Evolutionary conservation across 2,113 vertebrate genomes (phyloP).

Genomic region (Hippoglossus stenolepis): DNA sequence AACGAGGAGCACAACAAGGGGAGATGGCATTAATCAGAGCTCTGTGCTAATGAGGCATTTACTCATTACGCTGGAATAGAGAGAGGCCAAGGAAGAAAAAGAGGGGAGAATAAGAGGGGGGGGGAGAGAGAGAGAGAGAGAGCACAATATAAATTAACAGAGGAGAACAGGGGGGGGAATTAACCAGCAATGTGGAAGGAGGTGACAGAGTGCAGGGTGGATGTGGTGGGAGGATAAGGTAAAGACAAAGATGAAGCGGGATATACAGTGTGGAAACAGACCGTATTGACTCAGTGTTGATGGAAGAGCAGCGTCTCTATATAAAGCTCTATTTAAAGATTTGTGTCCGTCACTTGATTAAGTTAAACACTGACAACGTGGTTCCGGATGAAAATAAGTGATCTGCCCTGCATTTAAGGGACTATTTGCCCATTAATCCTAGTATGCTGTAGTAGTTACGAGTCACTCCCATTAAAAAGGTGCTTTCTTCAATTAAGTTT

Average conservation of each 20-base stretch:
- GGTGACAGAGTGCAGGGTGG: conserved; percentile 37
- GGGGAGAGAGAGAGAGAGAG: conserved; percentile 2
- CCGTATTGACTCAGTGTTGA: not conserved
- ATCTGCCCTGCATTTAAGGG: not conserved
- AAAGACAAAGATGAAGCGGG: conserved; percentile 5
- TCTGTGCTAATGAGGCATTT: conserved; percentile 77
- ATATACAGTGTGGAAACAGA: conserved; percentile 11
- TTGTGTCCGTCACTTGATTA: conserved; percentile 1
- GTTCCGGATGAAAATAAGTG: not conserved
- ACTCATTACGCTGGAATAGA: conserved; percentile 75
- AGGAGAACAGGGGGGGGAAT: conserved; percentile 3
- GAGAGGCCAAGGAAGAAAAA: conserved; percentile 40
- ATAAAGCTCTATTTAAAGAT: conserved; percentile 24
- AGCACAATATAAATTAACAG: conserved; percentile 34
- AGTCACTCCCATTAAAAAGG: not conserved
- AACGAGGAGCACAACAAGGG: conserved; percentile 74
- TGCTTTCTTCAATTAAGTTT: not conserved
- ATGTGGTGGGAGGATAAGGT: conserved; percentile 33
- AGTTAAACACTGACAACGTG: conserved; percentile 1
- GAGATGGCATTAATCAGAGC: conserved; percentile 77
- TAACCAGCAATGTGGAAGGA: conserved; percentile 16
- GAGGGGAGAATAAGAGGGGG: not conserved
- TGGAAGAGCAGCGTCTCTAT: conserved; percentile 2
- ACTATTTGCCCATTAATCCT: not conserved
- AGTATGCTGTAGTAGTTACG: not conserved